Conservation (phyloP, 1,140 invertebrate species). For the Philaenus spumarius region DNA sequence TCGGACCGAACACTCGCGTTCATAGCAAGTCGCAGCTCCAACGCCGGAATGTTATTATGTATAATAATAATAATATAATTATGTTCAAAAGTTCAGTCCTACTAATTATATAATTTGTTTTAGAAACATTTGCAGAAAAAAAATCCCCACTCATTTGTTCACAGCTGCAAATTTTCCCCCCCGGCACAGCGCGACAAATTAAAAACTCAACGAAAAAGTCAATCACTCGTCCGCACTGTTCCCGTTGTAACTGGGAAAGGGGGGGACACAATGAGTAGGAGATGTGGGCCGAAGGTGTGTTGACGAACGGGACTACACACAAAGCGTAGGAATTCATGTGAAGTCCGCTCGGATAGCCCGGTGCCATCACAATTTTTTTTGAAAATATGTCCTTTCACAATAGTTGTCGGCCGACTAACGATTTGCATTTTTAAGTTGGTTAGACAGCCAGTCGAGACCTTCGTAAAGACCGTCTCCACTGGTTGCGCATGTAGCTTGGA, state of each 20-base stretch:
- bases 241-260: no score
- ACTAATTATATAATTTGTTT: slow-evolving; percentile 13
- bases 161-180: slow-evolving; percentile 10
- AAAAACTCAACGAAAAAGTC: slow-evolving; percentile 11
- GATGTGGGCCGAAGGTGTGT: no score
- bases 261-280: no score
- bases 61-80: no score
- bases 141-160: slow-evolving; percentile 10
- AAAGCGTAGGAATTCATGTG: no score
- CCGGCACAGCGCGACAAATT: slow-evolving; percentile 8
- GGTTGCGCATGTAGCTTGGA: slow-evolving; percentile 95
- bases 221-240: no score
- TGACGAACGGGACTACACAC: no score
- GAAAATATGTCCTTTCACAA: no score
- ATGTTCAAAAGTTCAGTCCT: slow-evolving; percentile 12
- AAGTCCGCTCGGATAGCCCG: no score
- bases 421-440: slow-evolving; percentile 57
- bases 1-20: slow-evolving; percentile 3
- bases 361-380: no score
- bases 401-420: slow-evolving; percentile 17
- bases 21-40: no score
- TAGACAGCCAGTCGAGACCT: slow-evolving; percentile 95
- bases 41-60: slow-evolving; percentile 15
- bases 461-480: slow-evolving; percentile 95
- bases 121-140: slow-evolving; percentile 16